Conservation (phyloP, 2,888 invertebrate species). For the Prionchulus punctatus region DNA sequence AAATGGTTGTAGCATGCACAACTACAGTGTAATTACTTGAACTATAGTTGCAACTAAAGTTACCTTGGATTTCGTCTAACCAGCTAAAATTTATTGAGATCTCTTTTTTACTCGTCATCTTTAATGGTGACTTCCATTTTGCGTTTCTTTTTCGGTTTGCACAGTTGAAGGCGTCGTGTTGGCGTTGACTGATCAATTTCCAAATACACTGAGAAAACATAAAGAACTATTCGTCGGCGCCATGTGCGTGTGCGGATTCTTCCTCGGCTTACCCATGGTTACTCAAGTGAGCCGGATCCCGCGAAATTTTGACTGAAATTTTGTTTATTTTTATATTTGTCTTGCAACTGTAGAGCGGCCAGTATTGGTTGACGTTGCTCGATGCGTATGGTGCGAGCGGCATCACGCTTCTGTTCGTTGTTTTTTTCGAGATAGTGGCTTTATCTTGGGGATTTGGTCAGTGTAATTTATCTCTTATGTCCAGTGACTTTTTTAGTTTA, state of each 20-base stretch:
- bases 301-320: too few relatives aligned
- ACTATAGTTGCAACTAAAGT: too few relatives aligned
- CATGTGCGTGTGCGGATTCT: slow-evolving; percentile 25
- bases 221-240: slow-evolving; percentile 24
- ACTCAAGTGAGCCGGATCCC: slow-evolving; percentile 20
- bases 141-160: slow-evolving; percentile 23
- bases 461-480: neutral
- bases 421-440: slow-evolving; percentile 73
- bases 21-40: neutral
- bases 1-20: neutral
- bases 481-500: neutral
- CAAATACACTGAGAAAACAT: slow-evolving; percentile 23
- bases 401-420: slow-evolving; percentile 68
- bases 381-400: slow-evolving; percentile 69
- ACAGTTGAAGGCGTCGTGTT: slow-evolving; percentile 33
- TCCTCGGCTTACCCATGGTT: slow-evolving; percentile 29
- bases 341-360: slow-evolving; percentile 52
- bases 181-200: slow-evolving; percentile 29
- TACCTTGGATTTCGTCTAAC: too few relatives aligned
- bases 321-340: neutral
- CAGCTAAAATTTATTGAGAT: too few relatives aligned
- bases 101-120: too few relatives aligned
- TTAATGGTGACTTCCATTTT: too few relatives aligned
- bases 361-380: slow-evolving; percentile 64
- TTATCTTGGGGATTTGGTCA: slow-evolving; percentile 69